Evolutionary conservation across 2,888 invertebrate species (phyloP), one percentile per base, ranked within the genome.

Genomic region (Nephrocerus scutellatus): DNA sequence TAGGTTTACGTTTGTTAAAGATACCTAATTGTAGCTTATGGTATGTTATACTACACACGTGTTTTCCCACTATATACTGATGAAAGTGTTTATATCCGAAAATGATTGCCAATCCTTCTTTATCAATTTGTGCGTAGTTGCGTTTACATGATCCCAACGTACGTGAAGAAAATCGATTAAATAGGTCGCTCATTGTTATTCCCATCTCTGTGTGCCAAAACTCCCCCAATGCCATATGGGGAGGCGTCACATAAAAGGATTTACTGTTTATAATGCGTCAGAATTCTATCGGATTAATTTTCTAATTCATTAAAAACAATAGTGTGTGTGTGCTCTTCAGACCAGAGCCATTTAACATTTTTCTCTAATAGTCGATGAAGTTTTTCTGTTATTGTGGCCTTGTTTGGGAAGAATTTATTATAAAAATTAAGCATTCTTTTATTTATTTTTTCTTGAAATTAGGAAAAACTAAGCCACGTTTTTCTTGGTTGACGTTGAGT

Each of bases 351-450:
- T 30, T 25, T 40, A 3, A 16, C 21, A 3, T 35, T 35, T 30
- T 35, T 40, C 21, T 40, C 24, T 8, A 35, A 25, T 8, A 40
- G 16, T 7, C 35, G 30, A 18, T 40, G 30, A 2, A 35, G 24
- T 30, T 39, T 34, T 34, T 35, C n/a, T n/a, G 25, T 31, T 12
- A 26, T 15, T 14, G 37, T 12, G 18, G 38, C 38, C 18, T 39
- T 39, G n/a, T 13, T 26, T 33, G 13, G n/a, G 3, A 39, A 29
- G 9, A 38, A 32, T 10, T 16, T 28, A 22, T 32, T 30, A n/a
- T n/a, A n/a, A n/a, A n/a, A n/a, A n/a, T n/a, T n/a, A n/a, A n/a
- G n/a, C n/a, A n/a, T n/a, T n/a, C n/a, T n/a, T n/a, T n/a, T n/a
- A n/a, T n/a, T n/a, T n/a, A n/a, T n/a, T n/a, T n/a, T n/a, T n/a